Conservation (phyloP, 2,888 invertebrate genomes). For the Drosophila ezoana region DNA sequence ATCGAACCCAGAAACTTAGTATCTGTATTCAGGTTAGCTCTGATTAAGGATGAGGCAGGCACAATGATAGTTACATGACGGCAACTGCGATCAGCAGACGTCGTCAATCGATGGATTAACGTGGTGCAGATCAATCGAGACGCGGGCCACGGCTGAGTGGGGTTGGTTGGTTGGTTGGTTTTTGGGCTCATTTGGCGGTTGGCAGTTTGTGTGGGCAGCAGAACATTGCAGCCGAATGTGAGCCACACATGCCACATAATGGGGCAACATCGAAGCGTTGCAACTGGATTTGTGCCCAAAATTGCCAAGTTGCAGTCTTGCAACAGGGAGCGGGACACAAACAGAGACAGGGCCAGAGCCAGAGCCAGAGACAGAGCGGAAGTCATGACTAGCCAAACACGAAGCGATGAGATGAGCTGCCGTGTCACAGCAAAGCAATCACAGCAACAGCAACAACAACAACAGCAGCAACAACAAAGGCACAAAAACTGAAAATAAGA, state of each 20-base stretch:
- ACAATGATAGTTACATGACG: constrained; percentile 7
- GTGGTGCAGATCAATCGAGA: constrained; percentile 44
- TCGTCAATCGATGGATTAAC: constrained; percentile 34
- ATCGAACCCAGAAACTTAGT: background rate
- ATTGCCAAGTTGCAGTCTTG: constrained; percentile 49
- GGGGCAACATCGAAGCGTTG: constrained; percentile 55
- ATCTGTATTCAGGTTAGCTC: constrained; percentile 1
- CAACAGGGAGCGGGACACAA: constrained; percentile 27
- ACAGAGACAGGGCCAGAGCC: constrained; percentile 6
- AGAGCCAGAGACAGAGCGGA: constrained; percentile 64
- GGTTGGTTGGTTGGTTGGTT: constrained; percentile 9
- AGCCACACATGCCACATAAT: constrained; percentile 75
- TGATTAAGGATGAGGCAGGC: constrained; percentile 22
- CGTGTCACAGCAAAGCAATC: constrained; percentile 61
- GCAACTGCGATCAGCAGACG: constrained; percentile 7
- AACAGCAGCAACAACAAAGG: constrained; percentile 26
- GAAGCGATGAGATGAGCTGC: constrained; percentile 71
- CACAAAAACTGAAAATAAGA: constrained; percentile 64
- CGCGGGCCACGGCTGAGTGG: constrained; percentile 30
- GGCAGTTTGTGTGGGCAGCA: constrained; percentile 69
- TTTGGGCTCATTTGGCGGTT: constrained; percentile 43
- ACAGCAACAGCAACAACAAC: constrained; percentile 27
- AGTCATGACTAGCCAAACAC: constrained; percentile 81
- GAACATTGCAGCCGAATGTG: constrained; percentile 67
- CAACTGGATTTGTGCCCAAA: constrained; percentile 67